Base-by-base conservation (phyloP, 1,140 invertebrate genomes). In the Zaprionus lachaisei region DNA sequence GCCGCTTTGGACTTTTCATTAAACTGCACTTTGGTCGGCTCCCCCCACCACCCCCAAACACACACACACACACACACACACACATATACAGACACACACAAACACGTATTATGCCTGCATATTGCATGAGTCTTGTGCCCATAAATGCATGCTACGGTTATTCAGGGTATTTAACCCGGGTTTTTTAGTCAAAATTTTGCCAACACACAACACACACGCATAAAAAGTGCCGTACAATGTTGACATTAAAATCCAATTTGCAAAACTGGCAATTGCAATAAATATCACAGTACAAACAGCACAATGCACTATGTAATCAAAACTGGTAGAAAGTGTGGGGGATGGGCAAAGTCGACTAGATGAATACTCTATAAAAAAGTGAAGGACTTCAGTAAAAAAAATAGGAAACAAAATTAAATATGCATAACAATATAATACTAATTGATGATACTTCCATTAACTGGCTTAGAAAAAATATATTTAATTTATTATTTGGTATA, bases 221-320 rank as follows among this genome's bases (percentile, higher is more conserved):
- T 20, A 47, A 62, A 26, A 51, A 31, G 12, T 44, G 26, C 47
- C 41, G 41, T 47, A 60, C 37, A 38, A 20, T 78, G 72, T 75
- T 69, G 76, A 78, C 76, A 78, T 75, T 78, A 78, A 74, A 74
- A 78, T 63, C 76, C 76, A 78, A 78, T 78, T 78, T 73, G 38
- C 58, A 67, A 54, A 62, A 67, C 38, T n/a, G 37, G 37, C 70
- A 41, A 67, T 57, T 67, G 70, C 70, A 65, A 77, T 72, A 72
- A 61, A 77, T 77, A 66, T 77, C 31, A 51, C 69, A 28, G 31
- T 20, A 49, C 74, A 77, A 67, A 77, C 47, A 67, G 22, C 34
- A 65, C 26, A 64, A 38, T 56, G 24, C 38, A 66, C 38, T 26
- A 41, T 47, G 22, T 38, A 26, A 3, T 15, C 5, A 14, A 14